phyloP scores from a whole-genome alignment of 1,140 invertebrate genomes.

The Ceratina calcarata region DNA sequence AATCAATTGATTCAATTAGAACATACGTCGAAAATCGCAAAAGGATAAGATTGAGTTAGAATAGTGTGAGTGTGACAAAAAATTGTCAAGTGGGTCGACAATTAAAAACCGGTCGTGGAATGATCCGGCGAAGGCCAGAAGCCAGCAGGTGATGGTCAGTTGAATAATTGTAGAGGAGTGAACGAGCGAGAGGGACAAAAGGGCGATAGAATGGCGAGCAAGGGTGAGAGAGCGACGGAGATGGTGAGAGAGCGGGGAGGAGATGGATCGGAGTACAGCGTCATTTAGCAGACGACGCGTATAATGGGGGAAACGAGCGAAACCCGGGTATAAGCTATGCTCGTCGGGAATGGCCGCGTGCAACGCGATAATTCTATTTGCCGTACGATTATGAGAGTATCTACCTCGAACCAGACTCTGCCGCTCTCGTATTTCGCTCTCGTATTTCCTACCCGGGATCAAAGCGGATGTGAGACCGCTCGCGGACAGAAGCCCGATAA shows the following conservation, averaged over 20 bases:
- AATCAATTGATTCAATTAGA: no score
- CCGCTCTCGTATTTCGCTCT: conserved; percentile 65
- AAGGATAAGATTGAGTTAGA: background rate
- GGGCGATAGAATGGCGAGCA: background rate
- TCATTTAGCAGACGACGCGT: conserved; percentile 64
- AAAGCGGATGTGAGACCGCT: conserved; percentile 64
- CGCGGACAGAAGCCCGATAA: conserved; percentile 68
- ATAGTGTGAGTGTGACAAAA: background rate
- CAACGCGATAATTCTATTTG: conserved; percentile 73
- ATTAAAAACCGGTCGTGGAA: background rate
- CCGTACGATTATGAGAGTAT: conserved; percentile 71
- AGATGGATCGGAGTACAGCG: conserved; percentile 56
- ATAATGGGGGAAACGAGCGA: conserved; percentile 66
- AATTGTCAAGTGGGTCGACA: background rate
- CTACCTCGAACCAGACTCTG: conserved; percentile 60
- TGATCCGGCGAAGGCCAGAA: background rate
- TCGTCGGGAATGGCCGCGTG: conserved; percentile 55
- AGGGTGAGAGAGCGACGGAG: no score
- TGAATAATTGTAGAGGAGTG: background rate
- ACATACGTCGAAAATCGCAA: background rate
- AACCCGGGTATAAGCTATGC: conserved; percentile 61
- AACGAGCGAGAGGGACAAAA: background rate
- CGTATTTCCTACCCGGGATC: conserved; percentile 66
- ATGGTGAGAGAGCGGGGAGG: background rate
- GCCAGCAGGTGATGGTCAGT: conserved; percentile 36